These are phyloP conservation scores for Alca torda DNA, from an alignment of 2,797 vertebrate species.

Conservation along the genomic window DNA sequence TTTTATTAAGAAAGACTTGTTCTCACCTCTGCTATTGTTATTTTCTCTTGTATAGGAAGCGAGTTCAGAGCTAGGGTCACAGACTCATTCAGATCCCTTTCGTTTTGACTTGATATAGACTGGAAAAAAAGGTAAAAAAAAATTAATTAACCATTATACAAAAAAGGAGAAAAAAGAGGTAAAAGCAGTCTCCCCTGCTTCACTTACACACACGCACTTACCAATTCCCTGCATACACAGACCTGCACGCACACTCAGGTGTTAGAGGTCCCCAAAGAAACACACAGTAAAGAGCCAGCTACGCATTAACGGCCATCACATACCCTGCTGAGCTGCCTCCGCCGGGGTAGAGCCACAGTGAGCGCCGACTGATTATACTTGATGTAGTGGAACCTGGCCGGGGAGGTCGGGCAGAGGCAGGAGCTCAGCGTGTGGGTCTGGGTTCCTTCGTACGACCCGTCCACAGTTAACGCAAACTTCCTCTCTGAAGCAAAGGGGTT, in stretches of 20 bases:
- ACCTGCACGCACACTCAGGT: background rate
- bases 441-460: constrained; percentile 78
- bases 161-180: background rate
- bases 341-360: constrained; percentile 18
- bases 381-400: constrained; percentile 79
- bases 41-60: constrained; percentile 65
- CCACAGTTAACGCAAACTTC: constrained; percentile 75
- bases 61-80: constrained; percentile 52
- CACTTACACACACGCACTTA: background rate
- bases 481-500: constrained; percentile 60
- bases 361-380: constrained; percentile 62
- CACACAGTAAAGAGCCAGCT: background rate
- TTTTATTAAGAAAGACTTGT: background rate
- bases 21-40: constrained; percentile 66
- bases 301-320: accelerated
- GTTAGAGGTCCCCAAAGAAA: background rate
- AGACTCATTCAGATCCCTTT: constrained; percentile 19
- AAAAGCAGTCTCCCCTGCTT: background rate
- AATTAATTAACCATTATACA: background rate
- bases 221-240: background rate
- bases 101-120: constrained; percentile 60
- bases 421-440: constrained; percentile 38
- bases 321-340: constrained; percentile 61
- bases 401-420: constrained; percentile 29
- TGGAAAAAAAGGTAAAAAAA: background rate